Evolutionary conservation across 1,140 invertebrate genomes (phyloP).

Genomic region (Penaeus vannamei): DNA sequence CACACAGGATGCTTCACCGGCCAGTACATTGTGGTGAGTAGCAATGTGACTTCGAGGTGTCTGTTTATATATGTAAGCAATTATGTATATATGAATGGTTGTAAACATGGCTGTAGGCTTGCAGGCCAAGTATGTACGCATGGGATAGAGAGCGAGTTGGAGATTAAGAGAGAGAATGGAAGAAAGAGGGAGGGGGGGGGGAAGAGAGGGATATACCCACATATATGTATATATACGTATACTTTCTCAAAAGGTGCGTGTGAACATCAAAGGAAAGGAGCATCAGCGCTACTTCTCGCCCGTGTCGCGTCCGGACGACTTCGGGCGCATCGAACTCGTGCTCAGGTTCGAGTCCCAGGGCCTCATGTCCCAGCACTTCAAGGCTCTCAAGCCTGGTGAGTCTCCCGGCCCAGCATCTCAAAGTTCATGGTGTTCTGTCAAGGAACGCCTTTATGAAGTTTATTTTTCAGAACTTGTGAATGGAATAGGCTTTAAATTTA

Average conservation of each 20-base stretch:
- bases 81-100: not conserved
- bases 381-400: slow-evolving; percentile 60
- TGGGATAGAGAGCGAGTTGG: not conserved
- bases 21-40: slow-evolving; percentile 61
- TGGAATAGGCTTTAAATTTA: no score
- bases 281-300: slow-evolving; percentile 64
- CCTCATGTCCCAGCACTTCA: slow-evolving; percentile 63
- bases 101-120: not conserved
- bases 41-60: not conserved
- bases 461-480: no score
- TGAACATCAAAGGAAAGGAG: slow-evolving; percentile 40
- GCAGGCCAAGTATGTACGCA: not conserved
- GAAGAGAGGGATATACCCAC: no score
- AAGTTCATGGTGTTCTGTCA: no score
- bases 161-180: no score
- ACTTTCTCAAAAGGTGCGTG: slow-evolving; percentile 36
- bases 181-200: no score
- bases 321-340: slow-evolving; percentile 54
- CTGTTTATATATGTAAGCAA: not conserved
- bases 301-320: slow-evolving; percentile 60
- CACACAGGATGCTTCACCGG: slow-evolving; percentile 62
- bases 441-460: no score
- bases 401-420: no score
- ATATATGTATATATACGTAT: no score
- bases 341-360: slow-evolving; percentile 64